phyloP scores from a whole-genome alignment of 2,888 invertebrate genomes.

The Keiferia lycopersicella region DNA sequence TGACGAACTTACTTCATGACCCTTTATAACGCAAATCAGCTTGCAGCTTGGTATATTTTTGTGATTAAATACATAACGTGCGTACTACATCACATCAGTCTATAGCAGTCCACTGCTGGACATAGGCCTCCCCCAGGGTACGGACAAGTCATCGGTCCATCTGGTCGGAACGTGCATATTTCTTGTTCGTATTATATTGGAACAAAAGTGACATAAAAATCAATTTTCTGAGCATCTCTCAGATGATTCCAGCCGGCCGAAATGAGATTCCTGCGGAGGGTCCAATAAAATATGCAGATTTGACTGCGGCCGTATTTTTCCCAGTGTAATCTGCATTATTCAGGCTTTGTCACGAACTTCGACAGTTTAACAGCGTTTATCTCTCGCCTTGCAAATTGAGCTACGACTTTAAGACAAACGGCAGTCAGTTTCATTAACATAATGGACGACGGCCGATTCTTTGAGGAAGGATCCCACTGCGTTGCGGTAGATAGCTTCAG shows the following conservation, averaged over 20 bases:
- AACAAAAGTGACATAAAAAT: background rate
- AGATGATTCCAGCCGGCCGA: conserved; percentile 52
- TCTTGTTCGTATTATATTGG: background rate
- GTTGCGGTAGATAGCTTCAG: conserved; percentile 43
- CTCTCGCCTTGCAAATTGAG: conserved; percentile 81
- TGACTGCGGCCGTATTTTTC: conserved; percentile 80
- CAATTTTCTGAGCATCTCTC: background rate
- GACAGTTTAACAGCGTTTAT: conserved; percentile 82
- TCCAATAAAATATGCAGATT: conserved; percentile 81
- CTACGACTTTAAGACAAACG: conserved; percentile 82
- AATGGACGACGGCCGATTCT: conserved; percentile 77
- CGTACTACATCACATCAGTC: too few relatives aligned
- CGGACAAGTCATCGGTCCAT: too few relatives aligned
- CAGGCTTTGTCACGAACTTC: conserved; percentile 81
- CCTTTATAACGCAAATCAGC: too few relatives aligned
- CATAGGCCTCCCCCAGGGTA: too few relatives aligned
- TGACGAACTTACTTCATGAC: too few relatives aligned
- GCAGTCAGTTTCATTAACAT: conserved; percentile 80
- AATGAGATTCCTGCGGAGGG: conserved; percentile 67
- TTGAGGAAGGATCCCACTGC: conserved; percentile 37
- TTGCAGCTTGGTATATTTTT: too few relatives aligned
- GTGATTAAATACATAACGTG: too few relatives aligned
- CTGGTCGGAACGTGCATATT: too few relatives aligned
- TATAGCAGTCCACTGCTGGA: too few relatives aligned
- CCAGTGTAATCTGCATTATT: conserved; percentile 81